Evolutionary conservation across 2,888 invertebrate species (phyloP), one percentile per base, ranked within the genome.

Genomic region (Trimorus sp.): DNA sequence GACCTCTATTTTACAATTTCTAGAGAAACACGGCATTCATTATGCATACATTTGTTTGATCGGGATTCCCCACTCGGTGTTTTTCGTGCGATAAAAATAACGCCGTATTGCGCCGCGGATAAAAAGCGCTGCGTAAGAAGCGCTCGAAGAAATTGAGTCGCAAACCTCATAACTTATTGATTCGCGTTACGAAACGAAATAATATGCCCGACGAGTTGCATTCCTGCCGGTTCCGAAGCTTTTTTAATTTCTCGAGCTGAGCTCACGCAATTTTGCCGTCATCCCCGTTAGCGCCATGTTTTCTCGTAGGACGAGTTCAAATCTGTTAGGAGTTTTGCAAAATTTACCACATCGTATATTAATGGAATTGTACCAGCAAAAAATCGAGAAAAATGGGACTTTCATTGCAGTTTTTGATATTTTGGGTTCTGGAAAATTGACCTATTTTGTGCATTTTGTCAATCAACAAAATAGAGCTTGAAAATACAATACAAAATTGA

Each of bases 41-140:
- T 68, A 75, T 75, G 60, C 60, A 68, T 53, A 75, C 59, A 68
- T 68, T 75, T 75, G 68, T 75, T 75, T 75, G 59, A 60, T 60
- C 75, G 60, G 9, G 62, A 58, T 51, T 54, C 48, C 11, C 8
- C 48, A 26, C 14, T 53, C 42, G 38, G 15, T 36, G 49, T 58
- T 65, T 68, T 49, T 38, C 12, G 16, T 26, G 7, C 15, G 45
- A 68, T 68, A 68, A 75, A 75, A 75, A 75, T 75, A 75, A 45
- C 51, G 37, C 11, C 59, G 53, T 36, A 16, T 15, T 54, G 26
- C 26, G 26, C 26, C 26, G 26, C 26, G 26, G 36, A 59, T 49
- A 60, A 75, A 75, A 60, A 60, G 58, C 7, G 66, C 60, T 68
- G 75, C 54, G 74, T 66, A 66, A 66, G 58, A n/a, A 51, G 49